These are phyloP conservation scores for Eremophila alpestris DNA, from an alignment of 2,797 vertebrate genomes.

Conservation along the genomic window DNA sequence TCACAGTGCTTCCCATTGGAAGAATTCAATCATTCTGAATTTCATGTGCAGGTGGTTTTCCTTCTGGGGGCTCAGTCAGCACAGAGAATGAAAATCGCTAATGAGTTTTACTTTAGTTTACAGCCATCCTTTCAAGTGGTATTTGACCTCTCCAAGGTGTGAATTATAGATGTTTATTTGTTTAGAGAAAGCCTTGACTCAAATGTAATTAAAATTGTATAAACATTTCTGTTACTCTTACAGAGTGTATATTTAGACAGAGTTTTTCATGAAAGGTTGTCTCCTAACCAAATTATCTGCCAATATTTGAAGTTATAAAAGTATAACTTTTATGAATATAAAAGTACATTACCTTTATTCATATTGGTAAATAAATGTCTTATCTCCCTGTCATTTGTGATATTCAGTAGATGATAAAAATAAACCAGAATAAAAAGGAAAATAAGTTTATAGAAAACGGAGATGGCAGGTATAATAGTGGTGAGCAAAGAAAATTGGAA, in stretches of 20 bases:
- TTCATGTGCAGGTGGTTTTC: not conserved
- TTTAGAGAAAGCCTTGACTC: not conserved
- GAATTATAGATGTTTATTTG: conserved; percentile 20
- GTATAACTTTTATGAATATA: no score
- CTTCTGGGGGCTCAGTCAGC: not conserved
- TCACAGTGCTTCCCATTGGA: not conserved
- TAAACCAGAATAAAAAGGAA: not conserved
- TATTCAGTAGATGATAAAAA: not conserved
- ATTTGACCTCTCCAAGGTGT: not conserved
- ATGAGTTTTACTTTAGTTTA: conserved; percentile 1
- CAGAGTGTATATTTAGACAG: not conserved
- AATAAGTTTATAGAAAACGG: not conserved
- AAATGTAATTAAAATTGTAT: not conserved
- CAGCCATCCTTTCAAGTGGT: not conserved
- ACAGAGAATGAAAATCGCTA: not conserved
- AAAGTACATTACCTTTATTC: not conserved
- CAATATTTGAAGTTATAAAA: not conserved
- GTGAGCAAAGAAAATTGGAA: conserved; percentile 29
- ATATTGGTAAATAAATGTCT: not conserved
- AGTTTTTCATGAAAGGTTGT: not conserved
- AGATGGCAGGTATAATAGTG: not conserved
- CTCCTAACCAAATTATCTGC: not conserved
- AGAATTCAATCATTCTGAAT: not conserved
- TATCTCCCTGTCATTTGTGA: not conserved
- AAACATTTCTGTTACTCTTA: not conserved